Conservation (phyloP, 1,140 invertebrate species). For the Eufriesea mexicana region DNA sequence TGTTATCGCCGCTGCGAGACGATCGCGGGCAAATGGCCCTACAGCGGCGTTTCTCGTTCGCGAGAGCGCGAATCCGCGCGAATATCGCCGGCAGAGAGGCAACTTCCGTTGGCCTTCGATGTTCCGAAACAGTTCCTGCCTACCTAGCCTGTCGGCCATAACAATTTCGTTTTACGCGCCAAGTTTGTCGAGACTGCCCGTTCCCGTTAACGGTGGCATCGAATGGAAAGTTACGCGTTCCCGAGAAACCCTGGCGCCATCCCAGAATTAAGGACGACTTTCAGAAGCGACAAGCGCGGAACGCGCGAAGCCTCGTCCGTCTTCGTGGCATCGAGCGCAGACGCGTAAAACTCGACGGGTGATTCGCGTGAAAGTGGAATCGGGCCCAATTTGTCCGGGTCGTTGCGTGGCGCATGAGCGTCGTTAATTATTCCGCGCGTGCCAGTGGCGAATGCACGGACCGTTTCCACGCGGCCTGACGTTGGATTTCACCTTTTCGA, state of each 20-base stretch:
- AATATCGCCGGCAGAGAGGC: neutral
- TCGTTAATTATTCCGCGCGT: conserved; percentile 48
- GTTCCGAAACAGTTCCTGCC: too few species aligned
- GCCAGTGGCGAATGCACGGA: conserved; percentile 21
- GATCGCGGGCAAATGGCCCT: neutral
- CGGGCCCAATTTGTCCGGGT: conserved; percentile 26
- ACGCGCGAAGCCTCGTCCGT: neutral
- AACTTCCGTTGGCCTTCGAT: neutral
- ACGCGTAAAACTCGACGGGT: neutral
- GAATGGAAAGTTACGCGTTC: neutral
- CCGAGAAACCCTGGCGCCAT: too few species aligned
- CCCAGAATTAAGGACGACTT: neutral
- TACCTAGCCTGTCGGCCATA: neutral
- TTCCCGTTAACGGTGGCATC: neutral
- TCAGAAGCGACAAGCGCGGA: neutral
- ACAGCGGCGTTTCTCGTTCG: neutral
- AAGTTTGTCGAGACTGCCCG: neutral
- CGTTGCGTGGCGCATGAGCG: conserved; percentile 11
- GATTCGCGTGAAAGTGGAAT: conserved; percentile 32
- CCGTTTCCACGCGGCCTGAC: neutral
- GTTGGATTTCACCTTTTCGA: conserved; percentile 42
- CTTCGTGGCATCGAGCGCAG: neutral
- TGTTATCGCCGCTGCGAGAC: neutral
- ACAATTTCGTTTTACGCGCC: neutral
- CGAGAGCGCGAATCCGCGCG: neutral